Conservation (phyloP, 2,888 invertebrate genomes). For the Melanostoma mellinum region DNA sequence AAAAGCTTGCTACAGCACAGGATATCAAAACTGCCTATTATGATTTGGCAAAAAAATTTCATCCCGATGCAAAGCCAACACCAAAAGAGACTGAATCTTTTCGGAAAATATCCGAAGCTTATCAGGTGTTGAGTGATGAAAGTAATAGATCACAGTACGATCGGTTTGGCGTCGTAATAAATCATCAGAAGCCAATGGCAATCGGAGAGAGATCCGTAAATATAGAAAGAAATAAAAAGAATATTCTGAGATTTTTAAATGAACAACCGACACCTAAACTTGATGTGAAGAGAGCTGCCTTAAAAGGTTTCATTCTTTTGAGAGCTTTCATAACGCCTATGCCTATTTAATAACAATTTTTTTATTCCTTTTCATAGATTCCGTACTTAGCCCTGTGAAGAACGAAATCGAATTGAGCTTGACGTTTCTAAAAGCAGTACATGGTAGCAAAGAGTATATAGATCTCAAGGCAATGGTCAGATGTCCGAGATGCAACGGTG, state of each 20-base stretch:
- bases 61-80: constrained; percentile 78
- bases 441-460: constrained; percentile 78
- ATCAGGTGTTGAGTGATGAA: constrained; percentile 94
- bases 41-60: constrained; percentile 79
- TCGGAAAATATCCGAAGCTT: constrained; percentile 98
- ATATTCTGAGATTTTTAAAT: constrained; percentile 2
- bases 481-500: constrained; percentile 78
- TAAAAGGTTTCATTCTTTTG: constrained; percentile 10
- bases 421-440: constrained; percentile 78
- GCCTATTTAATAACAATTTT: constrained; percentile 1
- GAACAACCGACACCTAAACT: neutral
- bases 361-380: too few relatives aligned
- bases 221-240: neutral
- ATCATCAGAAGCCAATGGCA: too few relatives aligned
- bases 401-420: constrained; percentile 76
- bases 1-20: constrained; percentile 75
- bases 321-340: neutral
- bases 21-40: constrained; percentile 80
- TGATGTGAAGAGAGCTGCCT: neutral
- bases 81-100: constrained; percentile 78
- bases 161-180: constrained; percentile 76
- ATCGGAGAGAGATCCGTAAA: neutral
- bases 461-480: constrained; percentile 76
- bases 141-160: constrained; percentile 87
- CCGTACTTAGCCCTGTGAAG: constrained; percentile 9